Evolutionary conservation across 2,888 invertebrate genomes (phyloP), one percentile per base, ranked within the genome.

Genomic region (Rhingia campestris): DNA sequence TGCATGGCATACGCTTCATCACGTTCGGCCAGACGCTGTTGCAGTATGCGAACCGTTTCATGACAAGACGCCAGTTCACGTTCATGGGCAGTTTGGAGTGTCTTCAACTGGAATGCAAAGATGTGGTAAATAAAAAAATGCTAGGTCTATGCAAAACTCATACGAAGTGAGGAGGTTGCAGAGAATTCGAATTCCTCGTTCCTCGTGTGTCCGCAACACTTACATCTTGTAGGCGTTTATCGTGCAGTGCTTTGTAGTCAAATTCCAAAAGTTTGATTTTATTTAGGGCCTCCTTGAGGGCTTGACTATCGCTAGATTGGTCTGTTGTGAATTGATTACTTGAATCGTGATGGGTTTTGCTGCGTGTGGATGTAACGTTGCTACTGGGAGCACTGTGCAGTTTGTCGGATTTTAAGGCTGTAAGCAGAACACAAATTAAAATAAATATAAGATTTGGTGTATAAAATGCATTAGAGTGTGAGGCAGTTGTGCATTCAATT

Each of bases 191-290:
- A 64, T 77, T 63, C 54, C 63, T 72, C 37, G 69, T 76, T 69
- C 76, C 69, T 32, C 53, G 69, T 30, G 66, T 81, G 63, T 37
- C 56, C 56, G 10, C 30, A 49, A 58, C 66, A 88, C 95, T 95
- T 91, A 96, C 95, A 92, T 96, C 96, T 90, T 95, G 95, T 87
- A 96, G 92, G 67, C 96, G 93, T 89, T 96, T 96, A 87, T 94
- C 95, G 89, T 96, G 96, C 87, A 96, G 90, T 80, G 93, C 91
- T 90, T 95, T 95, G 87, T 95, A 95, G 88, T 96, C 96, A 81
- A 94, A 94, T 88, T 96, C 95, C 33, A 96, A 93, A 70, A 94
- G 92, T 88, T 94, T 94, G 54, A 95, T 92, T 87, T 95, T 95
- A 86, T 95, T 94, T 22, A 94, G 89, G 7, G 91, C 91, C 86